A percentile compares a stretch with the other conserved stretches of the same genome.
Evolutionary conservation across 2,113 vertebrate species (phyloP).

Genomic region (Nerophis lumbriciformis): DNA sequence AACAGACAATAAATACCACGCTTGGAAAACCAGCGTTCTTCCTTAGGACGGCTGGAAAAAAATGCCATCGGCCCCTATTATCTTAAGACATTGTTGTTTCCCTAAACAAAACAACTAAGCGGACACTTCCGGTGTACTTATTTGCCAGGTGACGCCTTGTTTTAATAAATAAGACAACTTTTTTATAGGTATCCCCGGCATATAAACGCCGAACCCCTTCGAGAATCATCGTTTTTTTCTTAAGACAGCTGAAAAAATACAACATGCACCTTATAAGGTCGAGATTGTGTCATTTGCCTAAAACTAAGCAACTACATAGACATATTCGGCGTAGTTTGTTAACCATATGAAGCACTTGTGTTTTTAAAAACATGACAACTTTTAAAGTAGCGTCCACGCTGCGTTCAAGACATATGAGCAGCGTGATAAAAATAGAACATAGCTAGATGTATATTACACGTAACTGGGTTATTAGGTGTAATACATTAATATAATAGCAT

Average conservation of each 20-base stretch:
- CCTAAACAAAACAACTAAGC: too few relatives aligned
- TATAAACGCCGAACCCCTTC: too few relatives aligned
- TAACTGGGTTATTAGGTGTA: not conserved
- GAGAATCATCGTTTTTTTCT: too few relatives aligned
- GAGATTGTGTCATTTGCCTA: fast-evolving
- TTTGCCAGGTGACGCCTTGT: too few relatives aligned
- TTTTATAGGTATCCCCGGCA: too few relatives aligned
- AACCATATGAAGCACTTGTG: not conserved
- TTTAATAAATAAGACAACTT: too few relatives aligned
- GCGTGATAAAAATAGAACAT: not conserved
- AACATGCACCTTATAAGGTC: too few relatives aligned
- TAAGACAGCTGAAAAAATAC: too few relatives aligned
- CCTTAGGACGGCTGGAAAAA: not conserved
- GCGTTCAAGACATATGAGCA: not conserved
- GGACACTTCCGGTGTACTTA: too few relatives aligned
- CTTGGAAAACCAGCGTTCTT: not conserved
- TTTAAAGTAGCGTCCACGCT: not conserved
- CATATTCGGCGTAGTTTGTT: not conserved
- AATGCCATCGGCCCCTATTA: too few relatives aligned
- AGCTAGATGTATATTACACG: not conserved
- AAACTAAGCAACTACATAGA: fast-evolving
- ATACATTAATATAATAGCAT: not conserved
- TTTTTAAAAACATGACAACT: conserved; percentile 4
- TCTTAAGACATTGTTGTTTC: too few relatives aligned
- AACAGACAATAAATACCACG: too few relatives aligned